Base-by-base conservation (phyloP, 2,888 invertebrate genomes). In the Acronicta aceris region DNA sequence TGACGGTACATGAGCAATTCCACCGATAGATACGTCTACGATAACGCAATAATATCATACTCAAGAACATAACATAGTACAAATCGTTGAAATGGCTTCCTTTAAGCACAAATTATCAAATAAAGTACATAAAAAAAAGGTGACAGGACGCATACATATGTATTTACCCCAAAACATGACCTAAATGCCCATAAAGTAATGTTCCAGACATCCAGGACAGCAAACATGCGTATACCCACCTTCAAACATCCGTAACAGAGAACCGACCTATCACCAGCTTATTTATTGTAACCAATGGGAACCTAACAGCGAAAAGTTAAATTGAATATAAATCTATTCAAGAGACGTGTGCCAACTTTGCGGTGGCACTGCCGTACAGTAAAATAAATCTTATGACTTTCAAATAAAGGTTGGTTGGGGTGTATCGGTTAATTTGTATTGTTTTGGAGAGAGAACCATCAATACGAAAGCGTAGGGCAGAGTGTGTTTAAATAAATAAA, bases 401-500 rank as follows among this genome's bases (percentile, higher is more conserved):
- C 13, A 0, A 16, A 54, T 52, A 72, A 45, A 30, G 30, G 15
- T 40, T 8, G 0, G 8, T 4, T 17, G 1, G 3, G 12, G 4
- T 38, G 66, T 10, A 40, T 56, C 47, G 13, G 12, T 55, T 63
- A 52, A 0, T 46, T 62, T 25, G 70, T 51, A 30, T 47, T 45
- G 42, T 45, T 41, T 16, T 54, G 52, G 43, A 72, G 65, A 55
- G 62, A 71, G 69, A 52, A 70, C 78, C 78, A 81, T 84, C 82
- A 81, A 81, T 85, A 81, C 74, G 65, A 45, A 48, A 55, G 54
- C 53, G 72, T 72, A 76, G 79, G 81, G 79, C 76, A 77, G 71
- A 76, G 72, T 65, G 78, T 82, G 79, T 84, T 85, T 85, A 82
- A 84, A 87, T 85, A 86, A 84, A 86, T 84, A 84, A 85, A 85